A percentile compares a stretch with the other conserved stretches of the same genome.
Evolutionary conservation across 2,113 vertebrate genomes (phyloP).

Genomic region (Hemiscyllium ocellatum): DNA sequence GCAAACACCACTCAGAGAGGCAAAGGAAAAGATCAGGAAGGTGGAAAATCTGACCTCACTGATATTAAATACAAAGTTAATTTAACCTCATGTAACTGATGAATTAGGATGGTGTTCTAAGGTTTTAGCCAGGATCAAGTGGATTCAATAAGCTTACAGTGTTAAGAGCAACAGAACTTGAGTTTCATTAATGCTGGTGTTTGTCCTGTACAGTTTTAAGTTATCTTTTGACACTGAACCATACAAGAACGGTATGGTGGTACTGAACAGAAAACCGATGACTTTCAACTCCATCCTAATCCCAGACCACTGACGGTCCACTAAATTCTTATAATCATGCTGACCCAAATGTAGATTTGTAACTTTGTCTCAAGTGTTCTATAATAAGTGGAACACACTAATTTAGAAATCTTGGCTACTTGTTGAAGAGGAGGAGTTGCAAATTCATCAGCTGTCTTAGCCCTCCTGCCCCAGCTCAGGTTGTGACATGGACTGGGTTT

Average conservation of each 20-base stretch:
- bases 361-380: not conserved
- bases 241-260: not conserved
- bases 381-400: not conserved
- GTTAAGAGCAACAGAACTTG: not conserved
- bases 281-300: not conserved
- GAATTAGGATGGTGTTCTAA: not conserved
- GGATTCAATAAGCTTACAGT: not conserved
- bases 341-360: not conserved
- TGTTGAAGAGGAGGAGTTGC: not conserved
- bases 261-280: not conserved
- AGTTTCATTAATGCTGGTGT: not conserved
- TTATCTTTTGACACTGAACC: not conserved
- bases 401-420: not conserved
- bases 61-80: not conserved
- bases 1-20: not conserved
- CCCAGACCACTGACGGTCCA: not conserved
- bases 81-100: not conserved
- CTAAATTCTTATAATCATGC: not conserved
- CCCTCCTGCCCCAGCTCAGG: not conserved
- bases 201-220: not conserved
- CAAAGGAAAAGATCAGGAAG: not conserved
- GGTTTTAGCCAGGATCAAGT: not conserved
- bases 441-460: too few relatives aligned
- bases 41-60: not conserved
- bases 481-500: not conserved